Evolutionary conservation across 2,113 vertebrate genomes (phyloP).

Genomic region (Xiphophorus maculatus): DNA sequence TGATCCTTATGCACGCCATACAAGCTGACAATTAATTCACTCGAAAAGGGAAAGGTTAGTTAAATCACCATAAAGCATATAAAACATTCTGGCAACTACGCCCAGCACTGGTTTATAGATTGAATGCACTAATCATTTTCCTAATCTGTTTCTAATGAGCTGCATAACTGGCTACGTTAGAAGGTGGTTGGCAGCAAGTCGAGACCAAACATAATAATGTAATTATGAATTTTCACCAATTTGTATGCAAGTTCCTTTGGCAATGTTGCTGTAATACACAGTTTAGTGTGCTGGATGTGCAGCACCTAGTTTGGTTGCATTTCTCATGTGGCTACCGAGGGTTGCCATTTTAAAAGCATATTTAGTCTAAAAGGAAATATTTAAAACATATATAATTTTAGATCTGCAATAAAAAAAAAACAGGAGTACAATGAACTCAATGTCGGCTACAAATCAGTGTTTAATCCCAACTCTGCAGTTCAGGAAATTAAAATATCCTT

Average conservation of each 20-base stretch:
- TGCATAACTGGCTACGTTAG: not conserved
- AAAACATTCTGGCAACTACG: not conserved
- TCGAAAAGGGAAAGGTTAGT: not conserved
- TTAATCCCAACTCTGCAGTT: not conserved
- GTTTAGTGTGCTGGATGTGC: not conserved
- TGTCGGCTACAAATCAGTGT: not conserved
- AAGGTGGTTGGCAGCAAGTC: not conserved
- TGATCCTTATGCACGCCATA: not conserved
- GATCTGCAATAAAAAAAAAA: not conserved
- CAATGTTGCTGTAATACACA: not conserved
- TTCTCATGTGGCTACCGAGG: not conserved
- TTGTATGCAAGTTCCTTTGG: not conserved
- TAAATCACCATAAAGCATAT: not conserved
- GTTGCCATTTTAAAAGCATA: not conserved
- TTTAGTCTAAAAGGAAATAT: not conserved
- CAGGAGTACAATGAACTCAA: not conserved
- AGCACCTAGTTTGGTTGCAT: not conserved
- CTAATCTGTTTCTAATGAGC: not conserved
- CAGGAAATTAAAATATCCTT: too few species aligned
- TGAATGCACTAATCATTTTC: not conserved
- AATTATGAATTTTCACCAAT: not conserved
- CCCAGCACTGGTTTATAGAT: not conserved
- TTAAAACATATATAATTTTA: not conserved
- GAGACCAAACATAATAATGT: not conserved
- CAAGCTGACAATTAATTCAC: not conserved